Percentiles rank a stretch among this genome's conserved stretches.
phyloP scores from a whole-genome alignment of 2,888 invertebrate genomes.

The Vanessa cardui region DNA sequence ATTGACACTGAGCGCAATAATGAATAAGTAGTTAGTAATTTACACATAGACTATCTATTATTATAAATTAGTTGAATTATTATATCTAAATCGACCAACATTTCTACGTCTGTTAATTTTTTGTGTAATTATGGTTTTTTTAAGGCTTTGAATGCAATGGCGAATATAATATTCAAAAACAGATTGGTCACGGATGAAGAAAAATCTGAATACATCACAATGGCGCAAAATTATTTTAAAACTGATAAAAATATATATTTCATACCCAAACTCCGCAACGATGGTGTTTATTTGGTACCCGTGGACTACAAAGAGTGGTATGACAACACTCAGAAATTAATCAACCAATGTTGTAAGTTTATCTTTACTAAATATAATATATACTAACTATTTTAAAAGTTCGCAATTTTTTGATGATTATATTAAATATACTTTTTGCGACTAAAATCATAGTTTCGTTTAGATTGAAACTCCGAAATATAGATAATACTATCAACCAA shows the following conservation, averaged over 20 bases:
- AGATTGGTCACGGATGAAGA: slow-evolving; percentile 86
- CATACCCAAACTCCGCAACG: slow-evolving; percentile 56
- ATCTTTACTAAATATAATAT: background rate
- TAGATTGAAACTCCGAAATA: background rate
- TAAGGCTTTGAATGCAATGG: slow-evolving; percentile 89
- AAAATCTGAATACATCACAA: slow-evolving; percentile 84
- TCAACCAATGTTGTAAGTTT: slow-evolving; percentile 85
- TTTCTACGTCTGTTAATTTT: background rate
- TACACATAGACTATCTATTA: no score
- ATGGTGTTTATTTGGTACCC: slow-evolving; percentile 69
- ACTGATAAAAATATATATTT: slow-evolving; percentile 52
- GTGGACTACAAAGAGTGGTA: slow-evolving; percentile 84
- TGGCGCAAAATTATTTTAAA: slow-evolving; percentile 79
- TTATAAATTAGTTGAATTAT: no score
- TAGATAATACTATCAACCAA: background rate
- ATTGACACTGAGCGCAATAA: no score
- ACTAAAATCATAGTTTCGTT: no score
- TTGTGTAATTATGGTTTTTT: background rate
- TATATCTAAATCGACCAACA: no score
- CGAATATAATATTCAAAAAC: slow-evolving; percentile 88
- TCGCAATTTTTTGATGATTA: no score
- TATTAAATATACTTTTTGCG: no score
- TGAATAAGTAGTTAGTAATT: no score
- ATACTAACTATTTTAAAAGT: background rate
- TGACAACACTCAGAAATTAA: slow-evolving; percentile 83